Evolutionary conservation across 2,888 invertebrate species (phyloP), one percentile per base, ranked within the genome.

Genomic region (Uropetala carovei): DNA sequence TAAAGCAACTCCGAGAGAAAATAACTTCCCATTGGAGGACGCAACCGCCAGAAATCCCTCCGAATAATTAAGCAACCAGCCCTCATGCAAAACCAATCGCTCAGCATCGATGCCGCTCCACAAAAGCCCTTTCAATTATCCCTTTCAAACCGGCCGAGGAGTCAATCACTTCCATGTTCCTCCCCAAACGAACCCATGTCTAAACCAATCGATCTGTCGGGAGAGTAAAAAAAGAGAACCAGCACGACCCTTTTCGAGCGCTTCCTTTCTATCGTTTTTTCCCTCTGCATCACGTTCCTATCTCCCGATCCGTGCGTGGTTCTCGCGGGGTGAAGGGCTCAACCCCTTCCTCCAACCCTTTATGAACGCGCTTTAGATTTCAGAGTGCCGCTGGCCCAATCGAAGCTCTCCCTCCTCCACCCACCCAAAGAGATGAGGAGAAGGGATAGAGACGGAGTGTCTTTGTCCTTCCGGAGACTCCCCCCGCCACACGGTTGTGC

Each of bases 91-190:
- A 83, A 43, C 16, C 83, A 57, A 83, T 83, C 83, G 83, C 57
- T 57, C 56, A 83, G 83, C 56, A 83, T 57, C 83, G 83, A 83
- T 57, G 83, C 83, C 56, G 83, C n/a, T 83, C 57, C 56, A 83
- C 83, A 83, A 83, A 57, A 57, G 83, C 83, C 83, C 83, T 83
- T 83, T 83, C 83, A 83, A 83, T 83, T 83, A 83, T 83, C 83
- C 83, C 43, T 30, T 82, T 27, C 82, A 27, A 56, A 56, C 9
- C 56, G 43, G 43, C 43, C 56, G 57, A 57, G 83, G 83, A 83
- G 83, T 83, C 83, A 83, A 83, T 83, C 83, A 83, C 56, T 43
- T 43, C 83, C 18, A n/a, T 83, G 83, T 83, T 83, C 83, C 57
- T 83, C 83, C 11, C 43, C 83, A 83, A n/a, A 83, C 57, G 83